These are phyloP conservation scores for Albula goreensis DNA, from an alignment of 2,113 vertebrate genomes.

Conservation along the genomic window DNA sequence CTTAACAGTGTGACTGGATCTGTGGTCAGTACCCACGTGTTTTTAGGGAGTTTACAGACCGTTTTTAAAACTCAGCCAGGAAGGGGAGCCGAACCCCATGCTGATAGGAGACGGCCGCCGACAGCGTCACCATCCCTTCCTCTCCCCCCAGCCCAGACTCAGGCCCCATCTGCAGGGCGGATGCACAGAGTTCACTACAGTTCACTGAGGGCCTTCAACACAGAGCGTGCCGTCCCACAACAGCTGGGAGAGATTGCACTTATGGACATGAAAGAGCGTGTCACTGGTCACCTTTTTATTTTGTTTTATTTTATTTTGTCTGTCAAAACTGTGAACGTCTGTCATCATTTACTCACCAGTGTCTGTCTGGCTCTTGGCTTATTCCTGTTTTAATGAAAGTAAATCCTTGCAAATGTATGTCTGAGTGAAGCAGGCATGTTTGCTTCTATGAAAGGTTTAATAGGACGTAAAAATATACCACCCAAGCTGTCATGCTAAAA, in stretches of 20 bases:
- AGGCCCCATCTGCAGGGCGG: background rate
- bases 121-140: constrained; percentile 35
- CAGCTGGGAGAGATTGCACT: background rate
- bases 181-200: background rate
- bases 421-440: too few species aligned
- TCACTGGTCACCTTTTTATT: background rate
- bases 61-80: constrained; percentile 50
- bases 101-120: constrained; percentile 47
- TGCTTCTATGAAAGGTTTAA: too few species aligned
- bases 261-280: background rate
- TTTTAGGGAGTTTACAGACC: constrained; percentile 53
- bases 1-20: constrained; percentile 58
- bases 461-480: too few species aligned
- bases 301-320: background rate
- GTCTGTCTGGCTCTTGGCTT: background rate
- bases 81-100: constrained; percentile 55
- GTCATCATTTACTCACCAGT: background rate
- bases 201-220: background rate
- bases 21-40: constrained; percentile 37
- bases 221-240: background rate
- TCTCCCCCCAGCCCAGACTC: constrained; percentile 30
- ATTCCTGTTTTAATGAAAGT: background rate
- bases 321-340: background rate
- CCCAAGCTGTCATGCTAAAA: too few species aligned
- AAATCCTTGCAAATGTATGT: too few species aligned